Conservation (phyloP, 2,888 invertebrate species). For the Labia minor region DNA sequence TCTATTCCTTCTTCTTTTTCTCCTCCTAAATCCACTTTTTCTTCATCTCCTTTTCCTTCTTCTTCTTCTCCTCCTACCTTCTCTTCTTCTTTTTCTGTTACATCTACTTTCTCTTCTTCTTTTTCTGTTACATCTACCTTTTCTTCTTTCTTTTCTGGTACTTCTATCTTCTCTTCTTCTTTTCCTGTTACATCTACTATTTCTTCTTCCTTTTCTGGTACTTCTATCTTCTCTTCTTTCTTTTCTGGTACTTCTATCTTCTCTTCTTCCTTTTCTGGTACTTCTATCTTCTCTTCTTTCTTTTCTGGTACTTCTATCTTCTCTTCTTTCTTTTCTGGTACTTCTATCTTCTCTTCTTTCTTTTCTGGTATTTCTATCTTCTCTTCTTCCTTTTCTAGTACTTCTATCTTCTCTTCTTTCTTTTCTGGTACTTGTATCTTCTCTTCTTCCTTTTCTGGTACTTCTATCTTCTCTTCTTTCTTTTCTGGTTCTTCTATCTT, state of each 20-base stretch:
- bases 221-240: too few species aligned
- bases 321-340: too few species aligned
- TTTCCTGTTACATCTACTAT: constrained; percentile 8
- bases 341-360: too few species aligned
- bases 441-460: too few species aligned
- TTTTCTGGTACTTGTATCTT: neutral
- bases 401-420: neutral
- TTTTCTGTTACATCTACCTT: neutral
- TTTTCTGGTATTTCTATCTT: too few species aligned
- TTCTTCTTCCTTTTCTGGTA: neutral
- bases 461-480: neutral
- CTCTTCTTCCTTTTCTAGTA: neutral
- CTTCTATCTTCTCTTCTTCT: neutral
- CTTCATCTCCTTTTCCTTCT: neutral
- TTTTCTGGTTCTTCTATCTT: neutral
- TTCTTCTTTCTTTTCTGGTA: neutral
- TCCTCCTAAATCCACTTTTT: neutral
- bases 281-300: neutral
- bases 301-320: neutral
- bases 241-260: neutral
- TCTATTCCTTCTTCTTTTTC: neutral
- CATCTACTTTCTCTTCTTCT: neutral
- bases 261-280: neutral
- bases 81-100: neutral
- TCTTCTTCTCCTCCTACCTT: neutral